Evolutionary conservation across 2,113 vertebrate species (phyloP), one percentile per base, ranked within the genome.

Genomic region (Muntiacus muntjak): DNA sequence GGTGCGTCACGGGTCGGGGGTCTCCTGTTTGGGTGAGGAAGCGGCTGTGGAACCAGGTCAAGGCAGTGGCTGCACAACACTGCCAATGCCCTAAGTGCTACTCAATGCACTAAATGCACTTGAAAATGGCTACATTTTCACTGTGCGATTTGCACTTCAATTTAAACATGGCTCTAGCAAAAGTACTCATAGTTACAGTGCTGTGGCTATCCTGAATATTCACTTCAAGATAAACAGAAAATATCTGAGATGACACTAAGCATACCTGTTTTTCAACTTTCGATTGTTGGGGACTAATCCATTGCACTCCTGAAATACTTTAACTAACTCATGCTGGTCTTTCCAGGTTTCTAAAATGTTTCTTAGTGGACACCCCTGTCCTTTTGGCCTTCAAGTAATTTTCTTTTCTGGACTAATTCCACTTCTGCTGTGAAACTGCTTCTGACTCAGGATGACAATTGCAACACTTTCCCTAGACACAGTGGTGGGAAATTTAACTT

Each of bases 1-100:
- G 36, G 16, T 7, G 6, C 0, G 10, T 50, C 36, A 17, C 1
- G 16, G 9, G 26, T 57, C 5, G 0, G 47, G 33, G 33, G 33
- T 86, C 13, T 71, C 25, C 45, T 25, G 54, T 36, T 62, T 74
- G 54, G 36, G 7, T 47, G 16, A 45, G 7, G 74, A 82, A n/a
- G 8, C 21, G 45, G 17, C 25, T 64, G 14, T 3, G 33, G 33
- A n/a, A 67, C 36, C 47, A 89, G 45, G 43, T 33, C 13, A 16
- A 60, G 4, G 60, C 1, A 25, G 54, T 2, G 19, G 58, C 25
- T 47, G 55, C 55, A 28, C 11, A 52, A 17, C 57, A 14, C 7
- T 64, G 64, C 36, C 15, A 85, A 79, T 10, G 43, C 26, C 9
- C 76, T 30, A 9, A 78, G 4, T 30, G 23, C 16, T 7, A n/a